These are phyloP conservation scores for Drosophila rufa DNA, from an alignment of 1,140 invertebrate genomes.

Conservation along the genomic window DNA sequence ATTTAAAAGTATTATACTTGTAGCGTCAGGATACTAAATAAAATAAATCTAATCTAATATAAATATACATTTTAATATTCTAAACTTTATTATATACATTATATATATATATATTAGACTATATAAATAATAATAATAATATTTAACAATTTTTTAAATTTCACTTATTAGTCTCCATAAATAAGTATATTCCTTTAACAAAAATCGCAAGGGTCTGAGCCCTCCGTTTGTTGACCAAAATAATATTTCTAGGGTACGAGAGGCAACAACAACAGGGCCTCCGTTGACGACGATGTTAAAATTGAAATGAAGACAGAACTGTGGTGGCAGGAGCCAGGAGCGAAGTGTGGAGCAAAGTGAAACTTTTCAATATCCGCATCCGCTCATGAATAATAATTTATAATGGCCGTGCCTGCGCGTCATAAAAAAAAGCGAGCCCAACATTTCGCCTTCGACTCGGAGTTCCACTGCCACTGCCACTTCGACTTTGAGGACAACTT, in stretches of 20 bases:
- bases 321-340: conserved; percentile 2
- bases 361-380: conserved; percentile 83
- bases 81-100: too few relatives aligned
- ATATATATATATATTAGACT: too few relatives aligned
- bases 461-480: conserved; percentile 15
- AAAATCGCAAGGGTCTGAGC: neutral
- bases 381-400: conserved; percentile 83
- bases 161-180: neutral
- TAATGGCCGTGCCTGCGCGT: conserved; percentile 68
- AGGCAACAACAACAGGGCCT: conserved; percentile 25
- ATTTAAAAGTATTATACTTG: too few relatives aligned
- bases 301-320: conserved; percentile 78
- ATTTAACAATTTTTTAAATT: too few relatives aligned
- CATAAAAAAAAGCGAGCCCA: conserved; percentile 46
- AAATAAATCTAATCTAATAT: too few relatives aligned
- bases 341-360: conserved; percentile 59
- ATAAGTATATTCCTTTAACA: neutral
- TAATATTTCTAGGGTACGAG: conserved; percentile 18
- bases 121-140: too few relatives aligned
- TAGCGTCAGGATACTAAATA: too few relatives aligned
- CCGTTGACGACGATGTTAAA: conserved; percentile 62
- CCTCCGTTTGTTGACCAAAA: neutral
- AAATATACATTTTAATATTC: too few relatives aligned
- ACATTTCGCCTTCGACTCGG: conserved; percentile 16
- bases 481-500: conserved; percentile 39